Base-by-base conservation (phyloP, 2,113 vertebrate genomes). In the Thymallus thymallus region DNA sequence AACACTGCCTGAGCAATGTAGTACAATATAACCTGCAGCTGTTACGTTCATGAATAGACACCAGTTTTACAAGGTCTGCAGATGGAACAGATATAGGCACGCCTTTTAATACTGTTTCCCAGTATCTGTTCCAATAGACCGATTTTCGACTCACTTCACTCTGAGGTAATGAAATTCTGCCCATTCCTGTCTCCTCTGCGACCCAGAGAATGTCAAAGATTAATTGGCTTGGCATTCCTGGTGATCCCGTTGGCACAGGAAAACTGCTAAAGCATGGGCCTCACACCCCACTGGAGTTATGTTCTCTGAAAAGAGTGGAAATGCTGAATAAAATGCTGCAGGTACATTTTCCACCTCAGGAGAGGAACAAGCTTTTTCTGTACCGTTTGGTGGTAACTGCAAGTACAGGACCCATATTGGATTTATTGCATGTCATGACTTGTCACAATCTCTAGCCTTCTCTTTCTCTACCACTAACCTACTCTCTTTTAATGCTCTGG, bases 161-260 rank as follows among this genome's bases (percentile, higher is more conserved):
- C 35, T 79, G 68, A 76, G 74, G 71, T 61, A 58, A 84, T 80
- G 35, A 77, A 58, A 79, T 87, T 88, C 73, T 72, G 64, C 20
- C 68, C 71, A 35, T 84, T 79, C 80, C 32, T 7, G 56, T 76
- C 55, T 72, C 72, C 45, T 51, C 67, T n/a, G 83, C 81, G 82
- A 83, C 80, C 14, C 22, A 14, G 64, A 24, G 71, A 77, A 83
- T 79, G 87, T 82, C 80, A 0, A 1, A 72, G 81, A 86, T 87
- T 87, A 88, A 88, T 87, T 89, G 80, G 65, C 55, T 82, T 75
- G 84, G 79, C 68, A 81, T 74, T 84, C 79, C 68, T 35, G 32
- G 68, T 79, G 79, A 87, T 84, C 77, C 72, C 55, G 76, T 76
- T 68, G 78, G 45, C 68, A 82, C 76, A 64, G 69, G 80, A 68